Conservation (phyloP, 1,140 invertebrate genomes). For the Bombyx mandarina region DNA sequence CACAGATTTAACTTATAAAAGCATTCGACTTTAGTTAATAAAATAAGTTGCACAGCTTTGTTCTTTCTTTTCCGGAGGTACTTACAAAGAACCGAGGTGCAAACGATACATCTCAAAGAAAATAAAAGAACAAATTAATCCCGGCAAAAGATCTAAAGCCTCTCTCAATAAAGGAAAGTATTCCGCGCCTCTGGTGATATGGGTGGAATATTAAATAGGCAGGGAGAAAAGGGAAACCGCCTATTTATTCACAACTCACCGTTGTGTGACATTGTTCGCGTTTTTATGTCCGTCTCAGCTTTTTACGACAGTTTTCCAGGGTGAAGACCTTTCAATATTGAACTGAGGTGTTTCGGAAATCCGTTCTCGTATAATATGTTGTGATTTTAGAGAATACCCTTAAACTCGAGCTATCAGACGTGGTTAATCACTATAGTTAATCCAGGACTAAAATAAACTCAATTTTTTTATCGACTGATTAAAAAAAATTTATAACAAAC, state of each 20-base stretch:
- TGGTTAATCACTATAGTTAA: too few species aligned
- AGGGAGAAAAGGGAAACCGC: constrained; percentile 4
- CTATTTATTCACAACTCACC: constrained; percentile 9
- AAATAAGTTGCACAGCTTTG: too few species aligned
- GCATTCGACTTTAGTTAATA: too few species aligned
- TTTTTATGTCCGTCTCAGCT: constrained; percentile 6
- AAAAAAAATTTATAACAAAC: too few species aligned
- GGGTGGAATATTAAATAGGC: constrained; percentile 9
- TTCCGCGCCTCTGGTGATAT: constrained; percentile 7
- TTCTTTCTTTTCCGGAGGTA: not conserved
- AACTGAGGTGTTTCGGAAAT: too few species aligned
- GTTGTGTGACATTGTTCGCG: constrained; percentile 6
- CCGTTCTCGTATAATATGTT: not conserved
- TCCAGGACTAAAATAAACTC: too few species aligned
- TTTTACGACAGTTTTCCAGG: constrained; percentile 3
- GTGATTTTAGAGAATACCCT: not conserved
- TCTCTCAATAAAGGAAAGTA: constrained; percentile 10
- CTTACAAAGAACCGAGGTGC: not conserved
- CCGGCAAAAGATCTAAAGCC: constrained; percentile 9
- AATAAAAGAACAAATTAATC: constrained; percentile 11
- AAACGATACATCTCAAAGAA: not conserved
- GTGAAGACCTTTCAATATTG: too few species aligned
- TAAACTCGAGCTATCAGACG: too few species aligned
- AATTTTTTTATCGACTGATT: too few species aligned
- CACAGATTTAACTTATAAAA: not conserved